phyloP scores from a whole-genome alignment of 2,888 invertebrate genomes.

The Cryptus viduatorius region DNA sequence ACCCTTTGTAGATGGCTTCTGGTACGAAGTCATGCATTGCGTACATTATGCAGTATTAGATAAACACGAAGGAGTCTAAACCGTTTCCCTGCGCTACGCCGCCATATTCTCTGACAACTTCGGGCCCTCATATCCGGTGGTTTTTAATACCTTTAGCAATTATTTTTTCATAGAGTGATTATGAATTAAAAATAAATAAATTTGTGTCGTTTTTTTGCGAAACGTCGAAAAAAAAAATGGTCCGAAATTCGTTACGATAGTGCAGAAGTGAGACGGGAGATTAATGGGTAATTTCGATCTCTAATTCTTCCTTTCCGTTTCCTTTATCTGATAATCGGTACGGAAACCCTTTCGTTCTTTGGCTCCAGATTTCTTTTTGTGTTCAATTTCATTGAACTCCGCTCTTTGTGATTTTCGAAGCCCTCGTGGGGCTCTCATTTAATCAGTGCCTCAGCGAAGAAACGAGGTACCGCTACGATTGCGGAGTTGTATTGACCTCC shows the following conservation, averaged over 20 bases:
- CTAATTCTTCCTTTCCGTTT: background rate
- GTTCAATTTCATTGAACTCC: slow-evolving; percentile 26
- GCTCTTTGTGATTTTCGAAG: slow-evolving; percentile 56
- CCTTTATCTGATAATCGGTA: background rate
- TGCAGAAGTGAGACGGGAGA: background rate
- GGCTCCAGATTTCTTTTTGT: background rate
- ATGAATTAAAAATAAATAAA: too few relatives aligned
- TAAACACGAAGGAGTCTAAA: background rate
- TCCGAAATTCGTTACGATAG: background rate
- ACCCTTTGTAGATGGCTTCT: background rate
- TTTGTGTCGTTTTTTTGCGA: background rate
- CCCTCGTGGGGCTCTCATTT: slow-evolving; percentile 7
- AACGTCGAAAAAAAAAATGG: background rate
- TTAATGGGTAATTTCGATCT: background rate
- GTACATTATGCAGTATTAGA: background rate
- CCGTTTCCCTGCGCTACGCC: background rate
- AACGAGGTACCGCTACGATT: slow-evolving; percentile 2
- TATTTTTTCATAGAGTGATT: too few relatives aligned
- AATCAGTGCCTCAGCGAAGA: background rate
- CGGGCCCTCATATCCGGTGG: background rate
- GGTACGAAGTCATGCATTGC: background rate
- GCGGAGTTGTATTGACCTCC: background rate
- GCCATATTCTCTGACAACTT: background rate
- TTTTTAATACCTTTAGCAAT: background rate
- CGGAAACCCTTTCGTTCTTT: background rate